Evolutionary conservation across 2,797 vertebrate genomes (phyloP), one percentile per base, ranked within the genome.

Genomic region (Brachyalestes nurse): DNA sequence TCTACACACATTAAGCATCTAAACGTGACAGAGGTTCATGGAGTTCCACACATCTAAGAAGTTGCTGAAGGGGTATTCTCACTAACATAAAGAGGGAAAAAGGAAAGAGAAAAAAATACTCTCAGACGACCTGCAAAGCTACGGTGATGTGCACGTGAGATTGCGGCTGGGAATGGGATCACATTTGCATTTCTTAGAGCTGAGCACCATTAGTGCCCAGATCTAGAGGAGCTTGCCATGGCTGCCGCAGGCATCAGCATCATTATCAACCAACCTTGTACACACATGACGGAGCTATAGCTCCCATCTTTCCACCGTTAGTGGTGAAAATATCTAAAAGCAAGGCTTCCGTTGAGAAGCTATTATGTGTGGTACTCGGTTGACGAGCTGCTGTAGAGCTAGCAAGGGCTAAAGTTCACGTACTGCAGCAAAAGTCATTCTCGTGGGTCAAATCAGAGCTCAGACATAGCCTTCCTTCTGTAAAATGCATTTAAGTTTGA

Each of bases 221-320:
- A 77, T 25, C 16, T 16, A 72, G 79, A 88, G 84, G 84, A 78
- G 82, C 74, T 45, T 45, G 79, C 76, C 40, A 80, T 73, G 75
- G 76, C n/a, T 55, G 55, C 53, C 17, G 45, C 58, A 71, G 73
- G 73, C 72, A 55, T 69, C 76, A 69, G 72, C 42, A 55, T 53
- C 57, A 78, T 60, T 57, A 51, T 71, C 21, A 75, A 78, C 34
- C 71, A 78, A 78, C 45, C 55, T 49, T 34, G 53, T 34, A 45
- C 72, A 64, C n/a, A 40, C 53, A 47, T 75, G 58, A 77, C 70
- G 72, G 45, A 42, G 60, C 34, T 72, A 38, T 21, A 60, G 25
- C 49, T 72, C 42, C 55, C 45, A 72, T 82, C 69, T 79, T 23
- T 5, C 60, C 6, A 40, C 1, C 1, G 42, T 74, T 69, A 34